Conservation (phyloP, 92 coral and sea anemone genomes). For the Palythoa caribaeorum region DNA sequence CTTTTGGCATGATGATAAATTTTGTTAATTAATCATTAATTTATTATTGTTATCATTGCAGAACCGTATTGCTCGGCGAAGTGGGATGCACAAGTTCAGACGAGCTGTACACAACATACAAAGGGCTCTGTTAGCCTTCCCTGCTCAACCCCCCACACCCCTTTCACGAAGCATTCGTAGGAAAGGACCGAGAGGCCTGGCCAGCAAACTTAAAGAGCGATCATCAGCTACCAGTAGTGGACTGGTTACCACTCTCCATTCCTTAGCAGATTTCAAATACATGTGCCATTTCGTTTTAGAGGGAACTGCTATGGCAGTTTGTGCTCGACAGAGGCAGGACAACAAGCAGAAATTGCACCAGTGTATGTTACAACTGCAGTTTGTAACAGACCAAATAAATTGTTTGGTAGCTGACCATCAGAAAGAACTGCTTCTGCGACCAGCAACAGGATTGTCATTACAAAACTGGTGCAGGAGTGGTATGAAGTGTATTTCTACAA, state of each 20-base stretch:
- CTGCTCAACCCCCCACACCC: background rate
- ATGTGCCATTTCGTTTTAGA: constrained; percentile 41
- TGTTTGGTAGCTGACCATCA: background rate
- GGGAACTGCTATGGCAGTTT: constrained; percentile 31
- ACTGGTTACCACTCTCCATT: constrained; percentile 18
- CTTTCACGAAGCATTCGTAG: background rate
- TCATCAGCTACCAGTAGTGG: background rate
- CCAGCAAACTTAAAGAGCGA: background rate
- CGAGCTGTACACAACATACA: constrained; percentile 9
- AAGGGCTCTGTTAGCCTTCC: background rate
- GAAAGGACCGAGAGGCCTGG: background rate
- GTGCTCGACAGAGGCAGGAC: background rate
- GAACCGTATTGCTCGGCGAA: constrained; percentile 27
- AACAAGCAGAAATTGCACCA: background rate
- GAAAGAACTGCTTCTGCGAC: background rate
- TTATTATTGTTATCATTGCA: background rate
- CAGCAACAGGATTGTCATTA: background rate
- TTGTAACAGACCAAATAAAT: constrained; percentile 18
- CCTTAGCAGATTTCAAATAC: constrained; percentile 39
- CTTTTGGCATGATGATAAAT: too few relatives aligned
- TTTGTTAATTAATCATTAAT: background rate
- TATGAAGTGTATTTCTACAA: constrained; percentile 15
- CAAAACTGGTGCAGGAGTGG: constrained; percentile 21
- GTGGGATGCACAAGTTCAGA: constrained; percentile 33
- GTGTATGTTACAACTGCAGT: constrained; percentile 34